Evolutionary conservation across 2,797 vertebrate genomes (phyloP), one percentile per base, ranked within the genome.

Genomic region (Apogon talboti): DNA sequence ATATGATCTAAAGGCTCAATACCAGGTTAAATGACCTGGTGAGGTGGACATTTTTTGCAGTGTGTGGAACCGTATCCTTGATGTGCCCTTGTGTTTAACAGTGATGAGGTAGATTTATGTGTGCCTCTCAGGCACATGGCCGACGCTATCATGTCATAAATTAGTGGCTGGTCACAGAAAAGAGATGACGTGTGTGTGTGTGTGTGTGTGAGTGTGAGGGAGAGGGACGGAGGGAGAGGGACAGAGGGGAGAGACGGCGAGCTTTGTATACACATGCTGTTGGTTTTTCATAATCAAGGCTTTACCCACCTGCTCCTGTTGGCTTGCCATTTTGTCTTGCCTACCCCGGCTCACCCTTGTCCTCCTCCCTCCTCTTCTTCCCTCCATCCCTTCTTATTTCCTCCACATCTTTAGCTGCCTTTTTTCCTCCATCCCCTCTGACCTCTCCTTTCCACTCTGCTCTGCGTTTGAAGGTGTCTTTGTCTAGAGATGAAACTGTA

Each of bases 91-190:
- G 90, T 48, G 76, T 65, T 85, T 72, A 86, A 87, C 82, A 61
- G 75, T 76, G 87, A 87, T 84, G 81, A 84, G 72, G 71, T 74
- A 80, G 89, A 92, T 92, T 92, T 90, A 91, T 90, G 82, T 65
- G 68, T 24, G 47, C 44, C 82, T 87, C 72, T 83, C 49, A 68
- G 91, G 55, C 79, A 77, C 74, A 65, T 13, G 65, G 74, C 67
- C 7, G 63, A 15, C 55, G 71, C 76, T 67, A 79, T 86, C 72
- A 53, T 80, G 83, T 85, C 82, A 76, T 92, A 90, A 91, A 91
- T 92, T 85, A 92, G 65, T 2, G 55, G 44, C 68, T 58, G 84
- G 71, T 77, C 74, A 61, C 54, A 70, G 71, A 71, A 45, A 79
- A 63, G 70, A 74, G 61, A 76, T 68, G 75, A 78, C 61, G 60